Evolutionary conservation across 2,797 vertebrate species (phyloP).

Genomic region (Amazona finschi): DNA sequence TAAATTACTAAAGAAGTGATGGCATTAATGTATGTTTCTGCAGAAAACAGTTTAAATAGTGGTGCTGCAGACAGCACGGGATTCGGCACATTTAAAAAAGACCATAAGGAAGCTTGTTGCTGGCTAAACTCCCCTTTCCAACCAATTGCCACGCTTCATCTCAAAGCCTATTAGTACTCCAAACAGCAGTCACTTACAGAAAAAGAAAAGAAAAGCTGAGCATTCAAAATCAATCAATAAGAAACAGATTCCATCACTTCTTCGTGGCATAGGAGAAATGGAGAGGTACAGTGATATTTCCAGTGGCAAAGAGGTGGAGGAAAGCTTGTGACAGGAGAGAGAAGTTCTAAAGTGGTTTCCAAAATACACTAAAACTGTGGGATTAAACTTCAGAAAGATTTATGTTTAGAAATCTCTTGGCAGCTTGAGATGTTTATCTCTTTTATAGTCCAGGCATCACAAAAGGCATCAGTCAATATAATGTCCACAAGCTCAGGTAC

Average conservation of each 20-base stretch:
- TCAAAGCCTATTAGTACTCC: background rate
- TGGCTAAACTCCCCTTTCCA: background rate
- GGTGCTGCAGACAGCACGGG: background rate
- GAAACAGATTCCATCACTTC: slow-evolving; percentile 6
- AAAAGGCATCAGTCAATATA: slow-evolving; percentile 52
- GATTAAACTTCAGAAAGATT: slow-evolving; percentile 62
- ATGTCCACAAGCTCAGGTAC: slow-evolving; percentile 24
- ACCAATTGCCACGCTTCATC: background rate
- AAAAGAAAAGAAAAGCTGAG: slow-evolving; percentile 17
- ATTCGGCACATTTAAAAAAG: background rate
- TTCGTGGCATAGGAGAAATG: slow-evolving; percentile 23
- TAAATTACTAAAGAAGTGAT: background rate
- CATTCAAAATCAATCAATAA: slow-evolving; percentile 17
- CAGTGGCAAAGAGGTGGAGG: slow-evolving; percentile 25
- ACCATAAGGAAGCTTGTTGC: background rate
- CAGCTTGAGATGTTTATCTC: slow-evolving; percentile 47
- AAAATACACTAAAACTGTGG: slow-evolving; percentile 46
- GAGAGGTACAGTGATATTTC: slow-evolving; percentile 13
- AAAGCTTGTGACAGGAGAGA: slow-evolving; percentile 37
- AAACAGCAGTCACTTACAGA: background rate
- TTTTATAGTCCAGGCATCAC: slow-evolving; percentile 49
- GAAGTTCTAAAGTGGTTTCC: slow-evolving; percentile 41
- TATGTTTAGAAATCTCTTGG: slow-evolving; percentile 48
- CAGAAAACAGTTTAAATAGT: background rate
- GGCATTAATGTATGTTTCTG: background rate